Evolutionary conservation across 1,140 invertebrate genomes (phyloP).

Genomic region (Dolichoris vasculosae): DNA sequence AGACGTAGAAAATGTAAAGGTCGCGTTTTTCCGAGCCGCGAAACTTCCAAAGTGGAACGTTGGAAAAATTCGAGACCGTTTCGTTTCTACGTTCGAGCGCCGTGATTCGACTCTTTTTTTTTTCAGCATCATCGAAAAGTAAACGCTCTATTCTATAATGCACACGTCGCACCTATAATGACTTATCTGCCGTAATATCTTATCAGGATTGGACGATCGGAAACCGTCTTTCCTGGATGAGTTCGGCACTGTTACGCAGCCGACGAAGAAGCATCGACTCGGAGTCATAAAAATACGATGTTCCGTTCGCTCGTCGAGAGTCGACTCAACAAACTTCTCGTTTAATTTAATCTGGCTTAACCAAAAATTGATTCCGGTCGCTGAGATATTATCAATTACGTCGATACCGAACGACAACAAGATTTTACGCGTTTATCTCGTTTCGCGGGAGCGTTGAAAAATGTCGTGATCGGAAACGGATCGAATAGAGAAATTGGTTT

Average conservation of each 20-base stretch:
- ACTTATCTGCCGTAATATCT: constrained; percentile 59
- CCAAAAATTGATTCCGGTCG: background rate
- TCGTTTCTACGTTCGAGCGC: background rate
- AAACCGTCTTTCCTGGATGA: background rate
- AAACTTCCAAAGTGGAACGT: background rate
- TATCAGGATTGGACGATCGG: constrained; percentile 65
- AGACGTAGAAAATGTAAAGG: background rate
- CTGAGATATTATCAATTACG: background rate
- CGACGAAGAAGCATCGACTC: background rate
- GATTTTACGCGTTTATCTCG: no score
- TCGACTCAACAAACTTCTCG: background rate
- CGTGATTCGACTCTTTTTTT: background rate
- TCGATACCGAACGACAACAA: background rate
- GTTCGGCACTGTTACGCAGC: background rate
- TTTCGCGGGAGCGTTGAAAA: no score
- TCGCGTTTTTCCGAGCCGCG: background rate
- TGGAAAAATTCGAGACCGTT: background rate
- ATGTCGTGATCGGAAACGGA: no score
- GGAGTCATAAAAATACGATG: constrained; percentile 9
- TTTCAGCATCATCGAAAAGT: background rate
- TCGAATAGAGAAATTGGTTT: no score
- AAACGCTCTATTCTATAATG: background rate
- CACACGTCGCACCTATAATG: constrained; percentile 22
- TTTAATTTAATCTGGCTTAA: background rate
- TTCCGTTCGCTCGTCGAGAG: background rate